These are phyloP conservation scores for Temnothorax ravouxi DNA, from an alignment of 2,888 invertebrate genomes.

Conservation along the genomic window DNA sequence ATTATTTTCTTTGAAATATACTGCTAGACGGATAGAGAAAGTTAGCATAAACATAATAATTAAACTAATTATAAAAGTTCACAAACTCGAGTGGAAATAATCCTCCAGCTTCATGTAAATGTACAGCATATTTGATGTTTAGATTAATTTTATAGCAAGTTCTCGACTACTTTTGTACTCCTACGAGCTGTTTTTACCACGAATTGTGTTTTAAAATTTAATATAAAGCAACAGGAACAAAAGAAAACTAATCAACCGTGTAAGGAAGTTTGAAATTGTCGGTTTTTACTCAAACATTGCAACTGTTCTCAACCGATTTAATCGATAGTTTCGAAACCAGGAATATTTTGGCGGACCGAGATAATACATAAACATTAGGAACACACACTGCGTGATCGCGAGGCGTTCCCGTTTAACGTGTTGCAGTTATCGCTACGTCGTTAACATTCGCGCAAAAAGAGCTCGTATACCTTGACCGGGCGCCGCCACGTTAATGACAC, in stretches of 20 bases:
- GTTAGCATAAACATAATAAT: neutral
- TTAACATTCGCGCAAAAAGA: constrained; percentile 49
- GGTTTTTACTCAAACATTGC: neutral
- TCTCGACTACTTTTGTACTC: neutral
- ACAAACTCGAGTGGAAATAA: constrained; percentile 1
- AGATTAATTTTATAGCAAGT: neutral
- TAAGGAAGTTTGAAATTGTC: neutral
- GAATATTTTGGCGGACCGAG: neutral
- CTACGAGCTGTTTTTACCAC: neutral
- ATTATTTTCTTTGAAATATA: neutral
- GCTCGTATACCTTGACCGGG: constrained; percentile 35
- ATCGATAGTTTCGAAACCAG: neutral
- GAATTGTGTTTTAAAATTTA: too few species aligned
- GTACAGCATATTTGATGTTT: neutral
- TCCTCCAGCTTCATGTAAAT: neutral
- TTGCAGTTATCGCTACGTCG: constrained; percentile 41
- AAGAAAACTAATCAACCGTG: neutral
- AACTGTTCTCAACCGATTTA: neutral
- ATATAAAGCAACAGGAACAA: neutral
- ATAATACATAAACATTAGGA: neutral
- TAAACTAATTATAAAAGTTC: constrained; percentile 14
- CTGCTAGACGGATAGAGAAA: neutral
- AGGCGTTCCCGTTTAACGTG: constrained; percentile 27
- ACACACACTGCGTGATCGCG: constrained; percentile 2
- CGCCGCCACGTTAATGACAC: constrained; percentile 38